These are phyloP conservation scores for Anser brachyrhynchus DNA, from an alignment of 2,113 vertebrate genomes.

Conservation along the genomic window DNA sequence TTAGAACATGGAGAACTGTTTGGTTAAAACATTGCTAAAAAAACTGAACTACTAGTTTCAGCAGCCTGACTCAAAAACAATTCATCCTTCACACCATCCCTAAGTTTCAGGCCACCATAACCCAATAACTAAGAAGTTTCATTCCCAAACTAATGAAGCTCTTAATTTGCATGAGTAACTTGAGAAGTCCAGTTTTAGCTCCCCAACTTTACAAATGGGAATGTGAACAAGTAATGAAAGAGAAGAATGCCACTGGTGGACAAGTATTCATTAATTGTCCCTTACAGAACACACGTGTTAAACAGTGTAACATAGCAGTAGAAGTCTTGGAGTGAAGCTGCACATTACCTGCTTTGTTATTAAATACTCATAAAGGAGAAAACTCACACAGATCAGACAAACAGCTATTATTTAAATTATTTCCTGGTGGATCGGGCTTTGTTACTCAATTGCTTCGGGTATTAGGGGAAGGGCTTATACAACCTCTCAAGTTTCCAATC, in stretches of 20 bases:
- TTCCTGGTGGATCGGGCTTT: rapidly evolving
- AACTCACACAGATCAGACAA: not conserved
- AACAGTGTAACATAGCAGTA: not conserved
- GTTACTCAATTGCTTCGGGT: not conserved
- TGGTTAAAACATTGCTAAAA: not conserved
- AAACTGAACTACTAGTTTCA: not conserved
- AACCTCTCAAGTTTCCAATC: not conserved
- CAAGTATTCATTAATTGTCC: not conserved
- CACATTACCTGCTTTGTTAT: not conserved
- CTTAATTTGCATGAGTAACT: not conserved
- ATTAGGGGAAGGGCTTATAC: not conserved
- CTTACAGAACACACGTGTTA: not conserved
- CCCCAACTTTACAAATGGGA: not conserved
- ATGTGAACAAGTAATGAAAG: not conserved
- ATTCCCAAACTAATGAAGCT: not conserved
- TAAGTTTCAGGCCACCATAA: not conserved
- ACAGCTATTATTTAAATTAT: not conserved
- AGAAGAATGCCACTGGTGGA: not conserved
- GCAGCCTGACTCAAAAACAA: not conserved
- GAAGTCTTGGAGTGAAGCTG: not conserved
- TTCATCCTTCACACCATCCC: not conserved
- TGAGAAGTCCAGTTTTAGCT: not conserved
- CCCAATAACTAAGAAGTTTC: not conserved
- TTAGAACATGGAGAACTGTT: not conserved
- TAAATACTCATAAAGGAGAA: not conserved